Evolutionary conservation across 2,113 vertebrate genomes (phyloP), one percentile per base, ranked within the genome.

Genomic region (Panthera leo): DNA sequence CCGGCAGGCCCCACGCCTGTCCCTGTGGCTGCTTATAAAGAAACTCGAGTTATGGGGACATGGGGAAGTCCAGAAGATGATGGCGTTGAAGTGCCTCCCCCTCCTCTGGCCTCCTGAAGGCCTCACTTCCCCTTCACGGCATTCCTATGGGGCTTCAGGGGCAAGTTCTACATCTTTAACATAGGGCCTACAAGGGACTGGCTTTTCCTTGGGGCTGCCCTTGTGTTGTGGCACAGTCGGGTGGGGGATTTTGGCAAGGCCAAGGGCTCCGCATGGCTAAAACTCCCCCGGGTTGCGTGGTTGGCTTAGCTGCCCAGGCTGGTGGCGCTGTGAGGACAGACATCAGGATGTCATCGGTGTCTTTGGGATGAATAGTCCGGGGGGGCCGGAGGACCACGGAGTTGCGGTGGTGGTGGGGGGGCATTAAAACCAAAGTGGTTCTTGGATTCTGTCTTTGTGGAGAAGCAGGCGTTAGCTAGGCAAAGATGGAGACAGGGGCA

Each of bases 131-230:
- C 90, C 36, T 71, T 95, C 36, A 0, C 0, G 0, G 18, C 53
- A 45, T 48, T 75, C 73, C 58, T 0, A 4, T 25, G 39, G 76
- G n/a, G 36, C 89, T 89, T 85, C 0, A 4, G 39, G 89, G 94
- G 48, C 95, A 94, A 87, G 97, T 97, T 93, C 55, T 73, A 55
- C 48, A 16, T 85, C 70, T 88, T 95, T 55, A 82, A 63, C 42
- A 92, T 61, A 58, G 13, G 67, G 31, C 42, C 63, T 79, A n/a
- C 21, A 55, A 70, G 86, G 39, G 88, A 39, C 65, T 55, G 92
- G 94, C 79, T 94, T 98, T 98, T 95, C 94, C 95, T 90, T 5
- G 95, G 97, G 94, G 96, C 80, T 97, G 90, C 42, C 95, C 93
- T 94, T 51, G n/a, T 27, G 25, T 25, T 42, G 19, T 16, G 5